Base-by-base conservation (phyloP, 2,113 vertebrate species). In the Podarcis cretensis region DNA sequence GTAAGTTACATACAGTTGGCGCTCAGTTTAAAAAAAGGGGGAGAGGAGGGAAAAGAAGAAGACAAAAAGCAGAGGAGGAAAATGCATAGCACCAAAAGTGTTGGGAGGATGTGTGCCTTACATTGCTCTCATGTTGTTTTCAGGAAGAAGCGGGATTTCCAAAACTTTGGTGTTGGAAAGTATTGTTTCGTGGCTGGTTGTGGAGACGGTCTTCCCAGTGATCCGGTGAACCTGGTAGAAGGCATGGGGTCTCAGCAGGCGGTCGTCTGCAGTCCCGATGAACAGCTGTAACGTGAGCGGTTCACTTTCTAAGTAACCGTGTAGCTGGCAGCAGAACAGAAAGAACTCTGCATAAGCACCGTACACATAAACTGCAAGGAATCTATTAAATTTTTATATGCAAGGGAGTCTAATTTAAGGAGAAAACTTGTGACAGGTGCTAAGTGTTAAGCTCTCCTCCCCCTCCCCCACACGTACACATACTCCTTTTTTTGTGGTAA, bases 221-320 rank as follows among this genome's bases (percentile, higher is more conserved):
- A 99, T 99, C 25, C 98, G 98, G 92, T 99, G 98, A 79, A 99
- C 98, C 97, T 99, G 98, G 97, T 99, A 99, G 98, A 99, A 99
- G 94, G 98, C 98, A 87, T 99, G 98, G 25, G 98, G 98, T 90
- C 98, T 96, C 96, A 99, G 97, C 96, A 99, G 97, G 94, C 98
- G 98, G 97, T 99, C 98, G 69, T 99, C 98, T 75, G 98, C 98
- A 0, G 98, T 99, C 94, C 98, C 98, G 1, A 99, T 99, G 98
- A 99, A 99, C 95, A 99, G 98, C 98, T 99, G 98, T 85, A 99
- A 97, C 4, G 98, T 99, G 92, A 99, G 98, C 0, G 98, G 98
- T 95, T 98, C 98, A 1, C 96, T 99, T 93, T 99, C 98, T 96
- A 98, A 96, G 97, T 98, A 99, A 88, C 98, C 98, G 0, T 98